A percentile compares a stretch with the other conserved stretches of the same genome.
Evolutionary conservation across 2,113 vertebrate species (phyloP).

Genomic region (Passerina amoena): DNA sequence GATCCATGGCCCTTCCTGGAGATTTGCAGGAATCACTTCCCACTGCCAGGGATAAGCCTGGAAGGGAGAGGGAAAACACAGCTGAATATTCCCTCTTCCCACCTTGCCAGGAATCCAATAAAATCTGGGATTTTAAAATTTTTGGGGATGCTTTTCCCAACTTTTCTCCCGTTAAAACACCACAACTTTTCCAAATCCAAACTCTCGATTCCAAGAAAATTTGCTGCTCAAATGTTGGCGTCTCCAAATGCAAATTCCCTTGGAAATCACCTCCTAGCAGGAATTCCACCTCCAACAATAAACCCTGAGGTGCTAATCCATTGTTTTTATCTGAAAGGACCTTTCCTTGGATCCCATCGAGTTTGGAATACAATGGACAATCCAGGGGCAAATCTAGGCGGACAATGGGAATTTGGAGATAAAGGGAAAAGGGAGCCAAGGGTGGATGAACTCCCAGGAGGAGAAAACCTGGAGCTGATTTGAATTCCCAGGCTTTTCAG

Average conservation of each 20-base stretch:
- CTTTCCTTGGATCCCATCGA: not conserved
- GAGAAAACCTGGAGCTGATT: not conserved
- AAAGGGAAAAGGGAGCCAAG: not conserved
- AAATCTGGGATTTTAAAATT: not conserved
- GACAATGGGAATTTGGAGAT: not conserved
- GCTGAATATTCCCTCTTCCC: not conserved
- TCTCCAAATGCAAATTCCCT: not conserved
- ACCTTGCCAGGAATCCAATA: not conserved
- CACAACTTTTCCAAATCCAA: not conserved
- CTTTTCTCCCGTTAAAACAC: not conserved
- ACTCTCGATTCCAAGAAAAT: fast-evolving
- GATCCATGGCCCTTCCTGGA: slow-evolving; percentile 46
- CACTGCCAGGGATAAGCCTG: not conserved
- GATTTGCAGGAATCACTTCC: not conserved
- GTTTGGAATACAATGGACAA: not conserved
- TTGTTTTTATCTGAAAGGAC: not conserved
- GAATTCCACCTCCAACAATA: not conserved
- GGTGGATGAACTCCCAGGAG: not conserved
- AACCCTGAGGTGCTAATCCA: not conserved
- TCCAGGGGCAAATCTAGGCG: not conserved
- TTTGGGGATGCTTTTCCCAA: fast-evolving
- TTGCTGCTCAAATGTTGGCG: fast-evolving
- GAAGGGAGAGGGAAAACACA: not conserved
- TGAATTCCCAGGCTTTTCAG: not conserved
- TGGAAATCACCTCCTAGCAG: not conserved